A percentile compares a stretch with the other conserved stretches of the same genome.
Conservation (phyloP, 2,888 invertebrate genomes). For the Macrophya annulata region DNA sequence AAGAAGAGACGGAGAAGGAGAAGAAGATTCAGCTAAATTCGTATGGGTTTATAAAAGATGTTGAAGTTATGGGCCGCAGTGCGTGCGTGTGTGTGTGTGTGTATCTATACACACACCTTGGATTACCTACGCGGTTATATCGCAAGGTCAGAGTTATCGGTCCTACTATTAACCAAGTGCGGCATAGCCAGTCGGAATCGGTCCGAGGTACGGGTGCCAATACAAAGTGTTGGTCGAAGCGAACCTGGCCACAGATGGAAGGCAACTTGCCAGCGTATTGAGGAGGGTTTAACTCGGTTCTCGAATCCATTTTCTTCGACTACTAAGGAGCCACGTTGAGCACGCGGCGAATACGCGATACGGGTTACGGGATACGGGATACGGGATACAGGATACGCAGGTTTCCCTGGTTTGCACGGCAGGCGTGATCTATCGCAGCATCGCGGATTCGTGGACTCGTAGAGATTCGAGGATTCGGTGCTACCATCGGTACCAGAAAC, state of each 20-base stretch:
- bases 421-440: conserved; percentile 74
- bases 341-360: conserved; percentile 63
- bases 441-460: conserved; percentile 70
- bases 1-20: neutral
- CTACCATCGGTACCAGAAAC: neutral
- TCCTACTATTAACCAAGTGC: neutral
- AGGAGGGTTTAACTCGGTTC: conserved; percentile 63
- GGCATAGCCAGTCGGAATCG: neutral
- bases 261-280: conserved; percentile 65
- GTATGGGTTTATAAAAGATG: neutral
- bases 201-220: conserved; percentile 8
- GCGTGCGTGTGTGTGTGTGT: neutral
- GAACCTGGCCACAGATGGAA: conserved; percentile 38
- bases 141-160: conserved; percentile 34
- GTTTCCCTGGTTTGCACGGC: conserved; percentile 58
- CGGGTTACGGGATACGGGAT: conserved; percentile 25
- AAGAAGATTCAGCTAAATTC: neutral
- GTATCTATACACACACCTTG: neutral
- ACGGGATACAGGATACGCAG: conserved; percentile 53
- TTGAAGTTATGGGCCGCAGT: neutral
- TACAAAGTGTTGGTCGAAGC: conserved; percentile 36
- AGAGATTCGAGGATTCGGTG: conserved; percentile 57
- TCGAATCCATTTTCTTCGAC: conserved; percentile 62
- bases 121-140: neutral
- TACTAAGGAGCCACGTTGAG: conserved; percentile 51